Conservation (phyloP, 2,113 vertebrate species). For the Calonectris borealis region DNA sequence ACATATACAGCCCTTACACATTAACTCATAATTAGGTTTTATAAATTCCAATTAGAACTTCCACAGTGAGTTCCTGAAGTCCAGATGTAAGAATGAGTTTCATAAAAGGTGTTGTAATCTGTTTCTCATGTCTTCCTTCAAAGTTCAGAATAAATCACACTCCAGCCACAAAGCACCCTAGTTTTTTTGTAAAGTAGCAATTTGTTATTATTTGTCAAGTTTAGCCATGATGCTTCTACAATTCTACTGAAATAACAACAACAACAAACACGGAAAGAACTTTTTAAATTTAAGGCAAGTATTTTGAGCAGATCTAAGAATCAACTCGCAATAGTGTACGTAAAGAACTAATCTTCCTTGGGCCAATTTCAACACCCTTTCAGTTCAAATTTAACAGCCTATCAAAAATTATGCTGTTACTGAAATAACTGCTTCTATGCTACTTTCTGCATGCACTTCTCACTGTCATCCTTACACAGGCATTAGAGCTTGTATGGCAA, state of each 20-base stretch:
- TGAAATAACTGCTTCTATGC: background rate
- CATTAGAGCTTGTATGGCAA: background rate
- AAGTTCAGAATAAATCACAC: background rate
- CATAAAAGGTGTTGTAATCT: conserved; percentile 18
- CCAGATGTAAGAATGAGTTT: conserved; percentile 39
- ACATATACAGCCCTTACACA: background rate
- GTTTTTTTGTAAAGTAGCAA: background rate
- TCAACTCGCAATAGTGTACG: background rate
- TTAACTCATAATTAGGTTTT: conserved; percentile 22
- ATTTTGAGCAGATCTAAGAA: background rate
- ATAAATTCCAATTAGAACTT: background rate
- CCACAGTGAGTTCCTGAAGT: conserved; percentile 13
- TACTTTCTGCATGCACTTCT: background rate
- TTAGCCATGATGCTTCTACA: background rate
- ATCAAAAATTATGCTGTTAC: background rate
- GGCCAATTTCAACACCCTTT: background rate
- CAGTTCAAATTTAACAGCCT: background rate
- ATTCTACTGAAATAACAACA: background rate
- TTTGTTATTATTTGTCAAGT: background rate
- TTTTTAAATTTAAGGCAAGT: background rate
- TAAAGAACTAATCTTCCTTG: background rate
- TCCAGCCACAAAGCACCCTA: background rate
- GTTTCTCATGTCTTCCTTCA: background rate
- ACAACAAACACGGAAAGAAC: background rate
- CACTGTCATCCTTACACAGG: background rate